Evolutionary conservation across 2,888 invertebrate species (phyloP).

Genomic region (Vesta saturnalis): DNA sequence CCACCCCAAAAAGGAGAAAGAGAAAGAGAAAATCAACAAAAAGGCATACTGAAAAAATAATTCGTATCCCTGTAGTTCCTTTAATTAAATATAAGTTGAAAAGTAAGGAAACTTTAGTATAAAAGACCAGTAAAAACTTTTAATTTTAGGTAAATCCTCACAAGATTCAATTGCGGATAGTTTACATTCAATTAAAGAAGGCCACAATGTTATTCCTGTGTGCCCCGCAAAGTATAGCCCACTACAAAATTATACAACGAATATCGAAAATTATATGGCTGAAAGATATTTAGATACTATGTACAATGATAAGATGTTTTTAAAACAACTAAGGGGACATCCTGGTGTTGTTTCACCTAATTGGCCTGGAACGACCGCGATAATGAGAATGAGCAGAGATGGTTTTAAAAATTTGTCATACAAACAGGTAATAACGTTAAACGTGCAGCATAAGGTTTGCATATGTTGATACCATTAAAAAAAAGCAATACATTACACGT

Average conservation of each 20-base stretch:
- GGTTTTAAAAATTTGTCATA: constrained; percentile 56
- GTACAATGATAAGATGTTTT: constrained; percentile 61
- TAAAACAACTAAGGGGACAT: constrained; percentile 54
- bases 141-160: background rate
- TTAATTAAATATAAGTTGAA: constrained; percentile 1
- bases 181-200: constrained; percentile 51
- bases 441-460: too few relatives aligned
- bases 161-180: constrained; percentile 49
- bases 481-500: too few relatives aligned
- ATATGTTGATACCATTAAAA: too few relatives aligned
- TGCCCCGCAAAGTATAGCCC: constrained; percentile 54
- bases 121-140: background rate
- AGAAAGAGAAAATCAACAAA: constrained; percentile 47
- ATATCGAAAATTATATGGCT: constrained; percentile 60
- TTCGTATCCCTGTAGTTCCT: constrained; percentile 40
- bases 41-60: constrained; percentile 27
- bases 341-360: constrained; percentile 58
- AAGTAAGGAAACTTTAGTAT: background rate
- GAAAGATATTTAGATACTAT: constrained; percentile 61
- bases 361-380: constrained; percentile 52
- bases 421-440: constrained; percentile 52
- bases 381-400: constrained; percentile 52
- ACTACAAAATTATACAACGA: constrained; percentile 58
- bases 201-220: constrained; percentile 52
- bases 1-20: constrained; percentile 45